Base-by-base conservation (phyloP, 1,140 invertebrate species). In the Pseudomyrmex gracilis region DNA sequence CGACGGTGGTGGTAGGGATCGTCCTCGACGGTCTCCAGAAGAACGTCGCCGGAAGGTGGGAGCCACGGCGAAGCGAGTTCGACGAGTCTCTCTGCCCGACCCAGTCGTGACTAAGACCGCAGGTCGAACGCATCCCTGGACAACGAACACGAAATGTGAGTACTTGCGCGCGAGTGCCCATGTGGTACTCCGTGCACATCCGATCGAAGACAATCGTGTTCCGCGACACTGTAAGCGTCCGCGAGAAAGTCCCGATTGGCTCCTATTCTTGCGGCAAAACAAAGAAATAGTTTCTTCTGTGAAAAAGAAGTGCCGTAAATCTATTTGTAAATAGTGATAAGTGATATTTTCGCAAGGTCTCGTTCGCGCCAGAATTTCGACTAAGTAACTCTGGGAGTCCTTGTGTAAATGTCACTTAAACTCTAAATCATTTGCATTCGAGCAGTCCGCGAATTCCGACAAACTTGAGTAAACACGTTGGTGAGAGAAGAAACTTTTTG, bases 91-190 rank as follows among this genome's bases (percentile, higher is more conserved):
- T 89, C 73, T 89, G 82, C 87, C 89, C 34, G 34, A 82, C 89
- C 89, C 93, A 94, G 93, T 94, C 90, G 90, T 90, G 87, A 92
- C 89, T 92, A 91, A 91, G 92, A 93, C 92, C 91, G 88, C 91
- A 90, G 91, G 88, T 91, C 88, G 90, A 90, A 90, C 89, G 90
- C 92, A 93, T 34, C 87, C 90, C 87, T 86, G 86, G 85, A 87
- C 85, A 73, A 89, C 86, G 87, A 89, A 86, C 85, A 83, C 88
- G 87, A 84, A 34, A 90, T 61, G 77, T 90, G 87, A 85, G 82
- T 63, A 85, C 84, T 76, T 83, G 64, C 80, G 64, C 77, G 85
- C 90, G 78, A 88, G 88, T 88, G 83, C 87, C 88, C 87, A 91
- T 89, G 90, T 90, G 88, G 89, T 90, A 86, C 88, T 55, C 24